Evolutionary conservation across 2,113 vertebrate genomes (phyloP).

Genomic region (Spilogale gracilis): DNA sequence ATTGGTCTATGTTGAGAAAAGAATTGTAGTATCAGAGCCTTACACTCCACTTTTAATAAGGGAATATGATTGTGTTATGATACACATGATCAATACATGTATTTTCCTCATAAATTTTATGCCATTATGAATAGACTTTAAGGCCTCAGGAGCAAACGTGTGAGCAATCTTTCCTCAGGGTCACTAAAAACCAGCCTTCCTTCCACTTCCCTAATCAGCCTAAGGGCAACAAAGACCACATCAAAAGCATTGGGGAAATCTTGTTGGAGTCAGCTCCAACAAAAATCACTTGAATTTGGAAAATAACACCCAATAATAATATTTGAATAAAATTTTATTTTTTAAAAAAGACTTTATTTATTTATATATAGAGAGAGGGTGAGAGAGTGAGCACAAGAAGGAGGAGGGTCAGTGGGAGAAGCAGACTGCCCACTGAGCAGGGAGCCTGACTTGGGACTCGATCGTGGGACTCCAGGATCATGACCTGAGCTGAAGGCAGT

Average conservation of each 20-base stretch:
- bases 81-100: background rate
- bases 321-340: background rate
- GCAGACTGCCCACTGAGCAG: background rate
- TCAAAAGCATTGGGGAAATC: background rate
- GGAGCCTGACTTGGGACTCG: background rate
- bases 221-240: background rate
- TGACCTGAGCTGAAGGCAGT: background rate
- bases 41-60: background rate
- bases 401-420: background rate
- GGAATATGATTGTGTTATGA: background rate
- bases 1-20: background rate
- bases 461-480: background rate
- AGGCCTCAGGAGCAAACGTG: background rate
- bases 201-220: background rate
- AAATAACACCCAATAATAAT: background rate
- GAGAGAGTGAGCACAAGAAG: background rate
- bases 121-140: background rate
- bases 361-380: background rate
- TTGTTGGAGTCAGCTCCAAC: background rate
- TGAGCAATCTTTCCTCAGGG: background rate
- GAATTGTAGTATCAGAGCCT: background rate
- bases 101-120: background rate
- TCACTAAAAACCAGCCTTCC: background rate
- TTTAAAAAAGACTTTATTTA: background rate
- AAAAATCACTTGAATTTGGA: constrained; percentile 32